Evolutionary conservation across 2,888 invertebrate genomes (phyloP), one percentile per base, ranked within the genome.

Genomic region (Serripes groenlandicus): DNA sequence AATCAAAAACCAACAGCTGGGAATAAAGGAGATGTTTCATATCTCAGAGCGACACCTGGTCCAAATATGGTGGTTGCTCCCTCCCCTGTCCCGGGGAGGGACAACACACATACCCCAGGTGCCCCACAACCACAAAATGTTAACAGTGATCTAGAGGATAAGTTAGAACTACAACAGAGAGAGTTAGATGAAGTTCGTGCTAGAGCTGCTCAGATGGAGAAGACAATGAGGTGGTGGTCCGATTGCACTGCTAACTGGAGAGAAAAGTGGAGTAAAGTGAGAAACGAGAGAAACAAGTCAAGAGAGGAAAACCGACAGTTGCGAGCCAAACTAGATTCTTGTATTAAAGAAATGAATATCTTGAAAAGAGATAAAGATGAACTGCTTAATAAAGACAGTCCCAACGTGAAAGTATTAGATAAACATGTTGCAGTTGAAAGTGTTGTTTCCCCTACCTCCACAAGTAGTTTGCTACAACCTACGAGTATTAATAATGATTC

Each of bases 191-290:
- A 99, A 93, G 98, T 98, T 0, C 96, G 98, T 88, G 98, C 98
- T 3, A 95, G 99, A 85, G 98, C 98, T 23, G 97, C 98, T 0
- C 99, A 99, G 95, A 99, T 99, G 99, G 99, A 99, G 94, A 99
- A 99, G 95, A 99, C 99, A 0, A 99, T 99, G 99, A 89, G 98
- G 80, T 99, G 99, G 99, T 99, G 97, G 99, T 98, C 97, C 72
- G 99, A 99, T 95, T 99, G 99, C 94, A 99, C 99, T 0, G 98
- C 98, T 0, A 98, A 98, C 94, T 98, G 98, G 98, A 95, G 98
- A 49, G 97, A 97, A 94, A 99, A 99, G 93, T 99, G 99, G 99
- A 97, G 97, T 95, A 96, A 98, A 96, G 97, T 97, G 90, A 96
- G 98, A 75, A 92, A 93, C 93, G 99, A 99, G 95, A 96, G 99